Base-by-base conservation (phyloP, 2,113 vertebrate species). In the Apodemus speciosus region DNA sequence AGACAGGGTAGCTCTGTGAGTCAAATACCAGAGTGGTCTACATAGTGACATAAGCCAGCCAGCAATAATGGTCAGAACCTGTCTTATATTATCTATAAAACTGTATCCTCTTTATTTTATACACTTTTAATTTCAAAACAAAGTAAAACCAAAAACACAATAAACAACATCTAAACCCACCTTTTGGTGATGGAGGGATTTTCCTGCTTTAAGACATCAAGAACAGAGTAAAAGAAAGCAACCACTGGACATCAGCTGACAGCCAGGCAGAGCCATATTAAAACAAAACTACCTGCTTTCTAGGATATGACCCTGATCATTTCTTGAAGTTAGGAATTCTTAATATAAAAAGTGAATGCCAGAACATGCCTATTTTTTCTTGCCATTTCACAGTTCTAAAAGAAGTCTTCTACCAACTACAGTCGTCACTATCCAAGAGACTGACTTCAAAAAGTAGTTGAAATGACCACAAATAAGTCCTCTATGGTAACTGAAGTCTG, bases 321-420 rank as follows among this genome's bases (percentile, higher is more conserved):
- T 94, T 96, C 23, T 73, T 64, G 69, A 88, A 90, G 79, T 80
- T 90, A 79, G 35, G 25, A 88, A 85, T 43, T 69, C 35, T 66
- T 56, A 62, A 64, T 40, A 60, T 71, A 64, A 95, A 94, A 73
- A 49, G 10, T 11, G 46, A 49, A 23, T 16, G 9, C 3, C 30
- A 90, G 46, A 49, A 62, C 30, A 56, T n/a, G 30, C 13, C 62
- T 62, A 56, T 68, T 87, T 83, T 91, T 51, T n/a, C 53, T 83
- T 88, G 32, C 14, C 20, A 88, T n/a, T 9, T 73, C 16, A 38
- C 10, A 90, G 3, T 79, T 87, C 27, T 40, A 18, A 92, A 90
- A 64, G 6, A 25, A 72, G 62, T 66, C 38, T 76, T 79, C 40
- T 66, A 66, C 11, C 56, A 91, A 83, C 51, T 73, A 38, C 18